A percentile compares a stretch with the other conserved stretches of the same genome.
Conservation (phyloP, 2,888 invertebrate genomes). For the Camponotus fellah region DNA sequence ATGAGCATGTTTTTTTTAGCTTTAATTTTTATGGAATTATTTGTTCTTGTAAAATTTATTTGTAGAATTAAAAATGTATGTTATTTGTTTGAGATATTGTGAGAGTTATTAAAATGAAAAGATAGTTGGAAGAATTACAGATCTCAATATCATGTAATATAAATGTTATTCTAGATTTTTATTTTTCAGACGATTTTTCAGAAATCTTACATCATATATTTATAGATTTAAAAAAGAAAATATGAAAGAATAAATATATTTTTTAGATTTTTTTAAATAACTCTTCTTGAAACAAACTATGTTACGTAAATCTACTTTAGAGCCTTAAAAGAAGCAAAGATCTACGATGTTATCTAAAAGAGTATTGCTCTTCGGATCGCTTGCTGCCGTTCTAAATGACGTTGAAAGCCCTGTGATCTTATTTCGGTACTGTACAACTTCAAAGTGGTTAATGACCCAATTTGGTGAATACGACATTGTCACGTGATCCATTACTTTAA, state of each 20-base stretch:
- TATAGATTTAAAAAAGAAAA: background rate
- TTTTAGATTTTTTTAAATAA: background rate
- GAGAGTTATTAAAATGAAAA: background rate
- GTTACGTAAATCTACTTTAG: constrained; percentile 19
- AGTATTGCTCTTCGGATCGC: constrained; percentile 12
- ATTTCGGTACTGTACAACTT: constrained; percentile 38
- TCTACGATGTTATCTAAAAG: constrained; percentile 32
- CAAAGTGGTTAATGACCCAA: constrained; percentile 55
- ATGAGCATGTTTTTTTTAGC: background rate
- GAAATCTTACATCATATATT: background rate
- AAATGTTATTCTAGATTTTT: background rate
- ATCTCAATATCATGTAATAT: background rate
- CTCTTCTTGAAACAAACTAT: background rate
- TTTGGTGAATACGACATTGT: constrained; percentile 45
- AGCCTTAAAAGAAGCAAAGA: constrained; percentile 17
- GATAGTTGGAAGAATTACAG: background rate
- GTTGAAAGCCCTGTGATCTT: constrained; percentile 44
- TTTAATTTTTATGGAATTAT: background rate
- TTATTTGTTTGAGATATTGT: background rate
- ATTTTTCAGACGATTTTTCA: background rate
- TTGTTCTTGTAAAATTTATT: background rate
- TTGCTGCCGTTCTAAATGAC: constrained; percentile 29
- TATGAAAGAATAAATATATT: background rate
- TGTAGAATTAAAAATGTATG: background rate
- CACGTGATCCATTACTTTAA: constrained; percentile 16